phyloP scores from a whole-genome alignment of 2,113 vertebrate genomes.

The Caretta caretta region DNA sequence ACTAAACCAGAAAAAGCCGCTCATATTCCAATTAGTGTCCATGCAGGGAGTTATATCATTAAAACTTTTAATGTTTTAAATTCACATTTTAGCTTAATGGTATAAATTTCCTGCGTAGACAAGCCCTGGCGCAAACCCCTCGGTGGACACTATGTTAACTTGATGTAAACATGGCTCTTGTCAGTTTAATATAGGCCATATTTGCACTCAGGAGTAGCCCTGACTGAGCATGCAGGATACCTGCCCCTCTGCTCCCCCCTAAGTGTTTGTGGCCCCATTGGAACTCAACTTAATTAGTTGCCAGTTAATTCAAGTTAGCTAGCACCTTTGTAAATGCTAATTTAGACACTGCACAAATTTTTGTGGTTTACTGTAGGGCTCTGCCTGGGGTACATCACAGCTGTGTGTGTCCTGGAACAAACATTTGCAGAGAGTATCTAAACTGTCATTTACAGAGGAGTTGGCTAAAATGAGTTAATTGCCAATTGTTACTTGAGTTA shows the following conservation, averaged over 20 bases:
- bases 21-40: too few species aligned
- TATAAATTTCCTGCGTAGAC: background rate
- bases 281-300: too few species aligned
- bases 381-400: background rate
- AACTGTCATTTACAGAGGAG: background rate
- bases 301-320: too few species aligned
- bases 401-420: background rate
- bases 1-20: background rate
- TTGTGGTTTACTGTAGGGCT: too few species aligned
- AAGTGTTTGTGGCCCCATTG: too few species aligned
- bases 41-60: too few species aligned
- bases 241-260: too few species aligned
- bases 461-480: background rate
- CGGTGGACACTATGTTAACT: background rate
- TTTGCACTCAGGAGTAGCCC: background rate
- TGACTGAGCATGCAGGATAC: background rate
- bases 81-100: too few species aligned
- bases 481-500: background rate
- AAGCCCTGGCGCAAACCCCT: background rate
- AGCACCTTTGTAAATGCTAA: too few species aligned
- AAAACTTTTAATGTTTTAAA: background rate
- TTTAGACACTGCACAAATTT: too few species aligned
- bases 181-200: background rate
- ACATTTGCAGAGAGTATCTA: background rate
- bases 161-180: background rate